Evolutionary conservation across 2,888 invertebrate species (phyloP), one percentile per base, ranked within the genome.

Genomic region (Steinernema scapterisci): DNA sequence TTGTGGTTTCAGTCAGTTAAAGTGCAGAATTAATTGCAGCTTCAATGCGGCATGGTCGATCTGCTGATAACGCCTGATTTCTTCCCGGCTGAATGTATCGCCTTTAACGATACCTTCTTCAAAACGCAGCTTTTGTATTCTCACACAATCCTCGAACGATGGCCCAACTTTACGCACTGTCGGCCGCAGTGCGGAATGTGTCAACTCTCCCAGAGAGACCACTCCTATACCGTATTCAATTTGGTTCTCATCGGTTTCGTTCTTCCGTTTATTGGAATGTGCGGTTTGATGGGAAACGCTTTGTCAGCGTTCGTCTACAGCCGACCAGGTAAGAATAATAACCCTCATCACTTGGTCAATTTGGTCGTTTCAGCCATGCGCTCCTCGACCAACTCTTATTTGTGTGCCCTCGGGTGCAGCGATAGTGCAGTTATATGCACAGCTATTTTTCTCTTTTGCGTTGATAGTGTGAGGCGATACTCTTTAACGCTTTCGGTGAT

Each of bases 221-320:
- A 76, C 21, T 52, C 76, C 19, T 81, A 81, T 71, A 27, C 82
- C 19, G 74, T 78, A 38, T 86, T 80, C 78, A 87, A 87, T 74
- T 77, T 85, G 45, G 73, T 84, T n/a, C 78, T 87, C 19, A 80
- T 85, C 73, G 87, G 86, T 6, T 76, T 84, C 21, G 78, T 86
- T 31, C 76, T 87, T 3, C 87, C 87, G 0, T 78, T 85, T n/a
- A 81, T 85, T 75, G 83, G 82, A 13, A 73, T 84, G 31, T 81
- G 85, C 73, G 87, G 87, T 16, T 77, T 87, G 13, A 73, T 83
- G 48, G 87, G 87, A 43, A 87, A 87, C 78, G 81, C 78, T 7
- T 74, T 86, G 48, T 85, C 87, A 0, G 84, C 86, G 0, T 87
- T 83, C 76, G 81, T 87, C 54, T 87, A 87, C 75, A 83, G 82